phyloP scores from a whole-genome alignment of 2,797 vertebrate species.

The Sebastes diaconus region DNA sequence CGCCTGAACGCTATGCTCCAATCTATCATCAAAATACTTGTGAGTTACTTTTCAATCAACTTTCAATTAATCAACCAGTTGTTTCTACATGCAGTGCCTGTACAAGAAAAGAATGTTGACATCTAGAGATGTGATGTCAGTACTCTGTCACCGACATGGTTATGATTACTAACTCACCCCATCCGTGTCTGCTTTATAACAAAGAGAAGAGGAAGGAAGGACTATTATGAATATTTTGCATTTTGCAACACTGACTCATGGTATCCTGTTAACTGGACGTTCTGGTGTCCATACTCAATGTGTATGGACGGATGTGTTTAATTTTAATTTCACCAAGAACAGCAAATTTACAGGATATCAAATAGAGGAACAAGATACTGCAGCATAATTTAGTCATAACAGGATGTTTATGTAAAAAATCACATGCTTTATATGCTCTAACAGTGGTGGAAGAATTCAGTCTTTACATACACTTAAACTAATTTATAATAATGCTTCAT shows the following conservation, averaged over 20 bases:
- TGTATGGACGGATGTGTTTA: neutral
- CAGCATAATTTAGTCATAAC: neutral
- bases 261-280: neutral
- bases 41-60: neutral
- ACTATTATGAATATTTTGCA: neutral
- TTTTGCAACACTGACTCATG: conserved; percentile 1
- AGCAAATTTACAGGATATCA: conserved; percentile 21
- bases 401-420: neutral
- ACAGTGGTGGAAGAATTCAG: neutral
- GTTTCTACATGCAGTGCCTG: neutral
- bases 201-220: neutral
- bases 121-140: neutral
- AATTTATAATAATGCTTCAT: neutral
- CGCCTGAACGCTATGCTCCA: no score
- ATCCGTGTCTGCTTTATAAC: neutral
- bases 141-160: neutral
- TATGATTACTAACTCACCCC: neutral
- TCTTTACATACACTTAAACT: neutral
- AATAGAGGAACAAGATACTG: conserved; percentile 3
- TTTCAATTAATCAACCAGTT: neutral
- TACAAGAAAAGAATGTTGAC: neutral
- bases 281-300: neutral
- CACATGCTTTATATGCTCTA: neutral
- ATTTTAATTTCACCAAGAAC: neutral
- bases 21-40: neutral